Evolutionary conservation across 2,888 invertebrate species (phyloP).

Genomic region (Cephus spinipes): DNA sequence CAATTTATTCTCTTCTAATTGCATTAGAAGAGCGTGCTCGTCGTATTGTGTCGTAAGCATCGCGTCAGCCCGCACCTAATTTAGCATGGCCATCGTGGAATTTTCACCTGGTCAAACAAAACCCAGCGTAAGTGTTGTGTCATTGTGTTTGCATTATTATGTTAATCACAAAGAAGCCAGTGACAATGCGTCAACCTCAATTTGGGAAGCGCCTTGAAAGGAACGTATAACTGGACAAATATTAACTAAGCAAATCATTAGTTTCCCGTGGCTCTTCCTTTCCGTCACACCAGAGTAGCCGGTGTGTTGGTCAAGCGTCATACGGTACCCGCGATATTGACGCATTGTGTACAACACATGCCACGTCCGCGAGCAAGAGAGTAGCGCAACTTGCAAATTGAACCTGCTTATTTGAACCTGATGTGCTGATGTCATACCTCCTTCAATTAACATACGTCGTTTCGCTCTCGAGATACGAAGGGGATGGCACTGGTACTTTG

Average conservation of each 20-base stretch:
- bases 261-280: constrained; percentile 41
- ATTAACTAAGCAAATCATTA: constrained; percentile 65
- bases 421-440: not conserved
- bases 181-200: constrained; percentile 64
- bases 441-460: not conserved
- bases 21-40: constrained; percentile 57
- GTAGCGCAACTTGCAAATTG: constrained; percentile 22
- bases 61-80: constrained; percentile 37
- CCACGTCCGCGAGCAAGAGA: not conserved
- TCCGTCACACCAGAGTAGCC: not conserved
- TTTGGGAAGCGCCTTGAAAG: constrained; percentile 63
- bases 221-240: constrained; percentile 60
- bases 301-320: not conserved
- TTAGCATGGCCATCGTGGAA: constrained; percentile 44
- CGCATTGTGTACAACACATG: constrained; percentile 17
- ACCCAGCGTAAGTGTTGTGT: constrained; percentile 38
- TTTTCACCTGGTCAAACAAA: constrained; percentile 66
- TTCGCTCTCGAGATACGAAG: not conserved
- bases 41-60: not conserved
- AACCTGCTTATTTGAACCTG: constrained; percentile 25
- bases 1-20: constrained; percentile 48
- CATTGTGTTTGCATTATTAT: constrained; percentile 66
- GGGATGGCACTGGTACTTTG: not conserved
- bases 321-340: constrained; percentile 18
- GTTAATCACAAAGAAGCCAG: constrained; percentile 59